Conservation (phyloP, 2,797 vertebrate species). For the Hybognathus amarus region DNA sequence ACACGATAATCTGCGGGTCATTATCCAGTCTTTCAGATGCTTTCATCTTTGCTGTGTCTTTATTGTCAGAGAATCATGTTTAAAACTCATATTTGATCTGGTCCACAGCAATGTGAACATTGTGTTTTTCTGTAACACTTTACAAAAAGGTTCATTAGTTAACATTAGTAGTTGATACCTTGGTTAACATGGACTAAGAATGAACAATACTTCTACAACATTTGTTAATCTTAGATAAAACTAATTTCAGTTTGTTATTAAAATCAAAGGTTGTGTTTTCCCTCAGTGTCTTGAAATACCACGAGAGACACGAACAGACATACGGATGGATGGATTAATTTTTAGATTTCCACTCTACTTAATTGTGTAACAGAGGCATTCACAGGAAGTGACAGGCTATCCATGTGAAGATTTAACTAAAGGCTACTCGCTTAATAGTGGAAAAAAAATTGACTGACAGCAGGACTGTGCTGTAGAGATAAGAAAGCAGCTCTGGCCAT, state of each 20-base stretch:
- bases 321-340: background rate
- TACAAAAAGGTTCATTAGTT: too few species aligned
- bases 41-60: background rate
- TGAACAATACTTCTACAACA: too few species aligned
- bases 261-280: background rate
- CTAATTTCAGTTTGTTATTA: too few species aligned
- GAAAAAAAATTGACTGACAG: slow-evolving; percentile 50
- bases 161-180: too few species aligned
- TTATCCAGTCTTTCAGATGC: slow-evolving; percentile 19
- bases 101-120: background rate
- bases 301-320: background rate
- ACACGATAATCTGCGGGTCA: background rate
- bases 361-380: slow-evolving; percentile 8
- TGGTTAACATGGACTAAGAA: too few species aligned
- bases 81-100: background rate
- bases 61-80: slow-evolving; percentile 1
- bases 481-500: slow-evolving; percentile 44
- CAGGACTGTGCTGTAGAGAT: slow-evolving; percentile 49
- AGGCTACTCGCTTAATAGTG: slow-evolving; percentile 12
- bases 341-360: background rate
- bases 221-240: too few species aligned
- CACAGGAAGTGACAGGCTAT: slow-evolving; percentile 2
- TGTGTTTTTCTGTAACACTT: background rate
- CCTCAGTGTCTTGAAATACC: background rate
- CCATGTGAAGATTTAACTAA: slow-evolving; percentile 20